Evolutionary conservation across 1,140 invertebrate genomes (phyloP).

Genomic region (Vanessa atalanta): DNA sequence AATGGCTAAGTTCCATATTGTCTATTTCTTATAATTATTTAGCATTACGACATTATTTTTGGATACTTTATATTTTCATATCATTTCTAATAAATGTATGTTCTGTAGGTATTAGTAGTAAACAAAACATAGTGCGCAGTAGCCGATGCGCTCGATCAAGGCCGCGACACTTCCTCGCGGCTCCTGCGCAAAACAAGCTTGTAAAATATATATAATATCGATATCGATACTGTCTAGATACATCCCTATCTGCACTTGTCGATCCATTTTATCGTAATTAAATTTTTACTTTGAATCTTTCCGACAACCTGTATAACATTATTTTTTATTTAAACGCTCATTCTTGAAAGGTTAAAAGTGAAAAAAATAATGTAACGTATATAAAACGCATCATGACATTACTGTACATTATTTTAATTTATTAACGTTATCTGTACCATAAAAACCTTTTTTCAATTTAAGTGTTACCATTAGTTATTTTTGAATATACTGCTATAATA

Average conservation of each 20-base stretch:
- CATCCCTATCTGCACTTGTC: conserved; percentile 6
- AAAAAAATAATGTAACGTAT: neutral
- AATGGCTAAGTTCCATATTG: too few species aligned
- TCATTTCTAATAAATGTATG: neutral
- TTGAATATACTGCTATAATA: too few species aligned
- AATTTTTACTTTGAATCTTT: conserved; percentile 10
- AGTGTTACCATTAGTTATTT: too few species aligned
- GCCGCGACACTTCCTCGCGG: conserved; percentile 19
- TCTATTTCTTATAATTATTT: too few species aligned
- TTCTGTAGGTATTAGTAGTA: neutral
- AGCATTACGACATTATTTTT: too few species aligned
- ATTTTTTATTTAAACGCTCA: neutral
- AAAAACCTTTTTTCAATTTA: neutral
- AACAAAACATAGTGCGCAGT: conserved; percentile 24
- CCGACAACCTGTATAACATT: neutral
- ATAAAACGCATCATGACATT: neutral
- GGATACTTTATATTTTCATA: neutral
- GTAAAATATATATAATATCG: conserved; percentile 23
- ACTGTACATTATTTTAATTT: neutral
- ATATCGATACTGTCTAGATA: conserved; percentile 22
- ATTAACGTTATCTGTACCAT: neutral
- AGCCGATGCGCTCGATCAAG: conserved; percentile 22
- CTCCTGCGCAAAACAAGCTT: conserved; percentile 25
- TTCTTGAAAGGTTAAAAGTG: neutral
- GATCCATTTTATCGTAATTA: conserved; percentile 9